A percentile compares a stretch with the other conserved stretches of the same genome.
Conservation (phyloP, 1,140 invertebrate genomes). For the Drosophila tropicalis region DNA sequence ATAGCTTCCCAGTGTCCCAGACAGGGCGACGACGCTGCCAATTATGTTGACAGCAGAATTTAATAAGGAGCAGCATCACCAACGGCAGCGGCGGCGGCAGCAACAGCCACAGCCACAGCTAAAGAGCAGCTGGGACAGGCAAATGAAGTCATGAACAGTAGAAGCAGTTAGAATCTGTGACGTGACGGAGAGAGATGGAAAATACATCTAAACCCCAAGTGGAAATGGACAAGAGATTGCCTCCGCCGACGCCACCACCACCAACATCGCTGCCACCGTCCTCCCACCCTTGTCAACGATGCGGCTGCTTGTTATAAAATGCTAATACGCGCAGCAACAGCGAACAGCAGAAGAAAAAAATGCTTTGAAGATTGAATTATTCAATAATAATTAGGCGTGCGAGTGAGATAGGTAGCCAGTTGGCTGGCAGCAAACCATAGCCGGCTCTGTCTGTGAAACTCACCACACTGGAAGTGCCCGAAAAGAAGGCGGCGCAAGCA, state of each 20-base stretch:
- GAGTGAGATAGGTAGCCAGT: conserved; percentile 37
- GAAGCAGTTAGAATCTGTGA: conserved; percentile 47
- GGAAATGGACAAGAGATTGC: conserved; percentile 63
- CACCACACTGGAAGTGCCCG: conserved; percentile 72
- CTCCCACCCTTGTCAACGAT: conserved; percentile 9
- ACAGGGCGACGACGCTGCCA: conserved; percentile 61
- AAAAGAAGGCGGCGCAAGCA: conserved; percentile 74
- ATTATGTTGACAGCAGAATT: conserved; percentile 71
- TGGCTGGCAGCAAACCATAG: not conserved
- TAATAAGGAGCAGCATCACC: conserved; percentile 55
- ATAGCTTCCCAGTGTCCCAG: conserved; percentile 29
- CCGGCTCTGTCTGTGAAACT: conserved; percentile 55
- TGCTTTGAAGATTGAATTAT: conserved; percentile 80
- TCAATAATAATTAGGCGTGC: conserved; percentile 81
- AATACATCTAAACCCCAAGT: conserved; percentile 43
- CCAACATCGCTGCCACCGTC: conserved; percentile 10
- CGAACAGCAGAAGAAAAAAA: conserved; percentile 49
- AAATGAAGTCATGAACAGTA: conserved; percentile 70
- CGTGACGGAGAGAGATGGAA: conserved; percentile 59
- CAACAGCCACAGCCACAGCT: not conserved
- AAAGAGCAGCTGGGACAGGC: conserved; percentile 33
- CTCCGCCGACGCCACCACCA: conserved; percentile 18
- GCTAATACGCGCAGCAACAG: conserved; percentile 75
- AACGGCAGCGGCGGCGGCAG: conserved; percentile 4
- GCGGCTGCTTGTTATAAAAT: conserved; percentile 79